Evolutionary conservation across 2,113 vertebrate genomes (phyloP), one percentile per base, ranked within the genome.

Genomic region (Oxyura jamaicensis): DNA sequence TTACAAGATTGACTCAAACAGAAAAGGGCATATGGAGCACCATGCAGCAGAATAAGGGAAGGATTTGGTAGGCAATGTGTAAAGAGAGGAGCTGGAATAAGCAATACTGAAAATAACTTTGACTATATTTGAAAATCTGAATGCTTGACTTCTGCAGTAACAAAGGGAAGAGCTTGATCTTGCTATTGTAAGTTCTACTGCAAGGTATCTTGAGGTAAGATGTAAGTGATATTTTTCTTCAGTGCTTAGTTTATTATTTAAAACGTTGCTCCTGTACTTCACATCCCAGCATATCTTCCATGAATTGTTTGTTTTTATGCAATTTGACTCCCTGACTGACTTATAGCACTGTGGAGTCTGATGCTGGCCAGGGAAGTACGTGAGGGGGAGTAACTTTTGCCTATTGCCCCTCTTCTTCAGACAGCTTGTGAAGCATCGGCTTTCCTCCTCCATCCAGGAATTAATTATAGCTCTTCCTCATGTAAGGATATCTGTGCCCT

Each of bases 21-120:
- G 33, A 60, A 91, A 68, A 73, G 1, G 18, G 31, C 4, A 8
- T 6, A 5, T 1, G 3, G 52, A 77, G 4, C 8, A 11, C 26
- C 52, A 4, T 17, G 11, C 0, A 4, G 16, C 41, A 56, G 15
- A 29, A 52, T 11, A 50, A 0, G 7, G 66, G 35, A 68, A 75
- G n/a, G 29, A 12, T 63, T 83, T 53, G 1, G 1, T 56, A 53
- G 74, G 31, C 21, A 55, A 5, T 0, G 1, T 18, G 12, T 1
- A 6, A 91, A 89, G 35, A 11, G 41, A 52, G 14, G 4, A 58
- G 41, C 28, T 90, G 67, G 50, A 80, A 77, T 3, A 44, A 13
- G 50, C 88, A 62, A 73, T 0, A 63, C 13, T 72, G 33, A 83
- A 88, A 95, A 48, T 65, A 50, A 1, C 7, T 84, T 87, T 71